Percentiles rank a stretch among this genome's conserved stretches.
These are phyloP conservation scores for Nothocercus julius DNA, from an alignment of 2,113 vertebrate species.

Conservation along the genomic window DNA sequence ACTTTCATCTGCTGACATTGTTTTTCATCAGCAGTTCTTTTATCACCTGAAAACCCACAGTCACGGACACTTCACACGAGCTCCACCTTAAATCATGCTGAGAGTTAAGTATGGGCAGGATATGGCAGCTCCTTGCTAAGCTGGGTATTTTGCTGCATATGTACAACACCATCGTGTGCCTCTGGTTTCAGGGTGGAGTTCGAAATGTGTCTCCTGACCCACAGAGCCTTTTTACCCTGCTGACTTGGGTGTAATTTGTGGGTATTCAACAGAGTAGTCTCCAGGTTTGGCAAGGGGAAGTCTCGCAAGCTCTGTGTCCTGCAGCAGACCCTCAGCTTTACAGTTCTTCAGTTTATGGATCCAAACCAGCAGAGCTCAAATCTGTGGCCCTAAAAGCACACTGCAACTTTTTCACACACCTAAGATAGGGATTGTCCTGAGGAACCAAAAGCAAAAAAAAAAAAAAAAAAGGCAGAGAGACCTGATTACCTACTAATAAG, in stretches of 20 bases:
- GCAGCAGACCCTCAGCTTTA: neutral
- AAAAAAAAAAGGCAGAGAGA: neutral
- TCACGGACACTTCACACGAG: neutral
- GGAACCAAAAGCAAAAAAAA: neutral
- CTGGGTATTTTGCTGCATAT: neutral
- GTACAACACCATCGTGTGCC: neutral
- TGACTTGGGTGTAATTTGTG: neutral
- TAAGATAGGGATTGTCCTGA: neutral
- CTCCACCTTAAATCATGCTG: slow-evolving; percentile 39
- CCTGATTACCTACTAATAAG: neutral
- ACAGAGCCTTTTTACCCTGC: neutral
- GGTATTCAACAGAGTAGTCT: neutral
- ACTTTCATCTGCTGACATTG: neutral
- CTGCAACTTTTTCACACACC: neutral
- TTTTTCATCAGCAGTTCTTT: neutral
- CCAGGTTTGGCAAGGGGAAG: neutral
- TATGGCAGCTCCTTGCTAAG: slow-evolving; percentile 11
- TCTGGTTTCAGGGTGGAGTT: slow-evolving; percentile 46
- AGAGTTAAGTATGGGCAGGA: neutral
- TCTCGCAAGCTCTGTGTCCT: neutral
- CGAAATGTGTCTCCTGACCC: neutral
- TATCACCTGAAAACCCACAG: neutral
- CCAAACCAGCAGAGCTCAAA: neutral
- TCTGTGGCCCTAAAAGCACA: neutral
- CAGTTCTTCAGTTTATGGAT: neutral